Conservation (phyloP, 2,888 invertebrate species). For the Notodonta dromedarius region DNA sequence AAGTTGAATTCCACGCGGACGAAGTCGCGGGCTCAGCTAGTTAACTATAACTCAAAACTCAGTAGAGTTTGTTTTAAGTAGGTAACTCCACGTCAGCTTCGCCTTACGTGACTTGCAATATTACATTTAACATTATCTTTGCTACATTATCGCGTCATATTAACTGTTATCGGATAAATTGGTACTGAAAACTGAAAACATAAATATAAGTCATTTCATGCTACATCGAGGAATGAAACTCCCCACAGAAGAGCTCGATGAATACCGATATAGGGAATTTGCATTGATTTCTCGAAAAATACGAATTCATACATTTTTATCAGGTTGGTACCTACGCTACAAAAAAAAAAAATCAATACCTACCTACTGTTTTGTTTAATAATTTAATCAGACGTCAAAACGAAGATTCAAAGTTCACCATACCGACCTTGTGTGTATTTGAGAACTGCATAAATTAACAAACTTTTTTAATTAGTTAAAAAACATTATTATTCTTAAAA, state of each 20-base stretch:
- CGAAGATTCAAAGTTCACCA: neutral
- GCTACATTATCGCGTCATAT: constrained; percentile 3
- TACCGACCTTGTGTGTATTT: neutral
- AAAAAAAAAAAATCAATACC: too few species aligned
- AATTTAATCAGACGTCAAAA: too few species aligned
- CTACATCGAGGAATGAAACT: neutral
- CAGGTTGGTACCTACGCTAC: too few species aligned
- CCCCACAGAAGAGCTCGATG: neutral
- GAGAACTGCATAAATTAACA: neutral
- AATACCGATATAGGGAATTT: neutral
- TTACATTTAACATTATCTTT: neutral
- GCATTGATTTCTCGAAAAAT: too few species aligned
- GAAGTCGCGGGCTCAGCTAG: too few species aligned
- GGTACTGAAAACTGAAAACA: too few species aligned
- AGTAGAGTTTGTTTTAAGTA: neutral
- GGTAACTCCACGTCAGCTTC: neutral
- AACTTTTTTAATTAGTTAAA: too few species aligned
- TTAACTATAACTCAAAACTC: too few species aligned
- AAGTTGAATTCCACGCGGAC: too few species aligned
- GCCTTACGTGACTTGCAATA: constrained; percentile 1
- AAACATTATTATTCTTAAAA: too few species aligned
- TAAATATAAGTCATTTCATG: neutral
- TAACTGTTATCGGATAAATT: neutral
- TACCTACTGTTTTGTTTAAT: too few species aligned
- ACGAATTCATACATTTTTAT: too few species aligned